Evolutionary conservation across 2,113 vertebrate species (phyloP).

Genomic region (Piaya cayana): DNA sequence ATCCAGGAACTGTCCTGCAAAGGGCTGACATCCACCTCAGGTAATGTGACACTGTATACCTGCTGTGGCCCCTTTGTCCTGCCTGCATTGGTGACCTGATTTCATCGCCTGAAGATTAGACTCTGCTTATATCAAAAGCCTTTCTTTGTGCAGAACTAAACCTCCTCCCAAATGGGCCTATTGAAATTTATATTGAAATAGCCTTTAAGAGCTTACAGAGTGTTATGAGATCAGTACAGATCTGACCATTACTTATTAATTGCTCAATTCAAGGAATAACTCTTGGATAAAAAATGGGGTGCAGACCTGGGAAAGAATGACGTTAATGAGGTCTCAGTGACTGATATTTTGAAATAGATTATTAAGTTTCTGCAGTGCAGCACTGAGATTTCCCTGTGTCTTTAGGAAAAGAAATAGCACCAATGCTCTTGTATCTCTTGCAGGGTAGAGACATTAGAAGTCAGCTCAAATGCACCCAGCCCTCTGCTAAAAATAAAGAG

Average conservation of each 20-base stretch:
- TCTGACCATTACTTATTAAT: slow-evolving; percentile 59
- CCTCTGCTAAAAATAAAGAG: background rate
- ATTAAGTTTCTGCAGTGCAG: background rate
- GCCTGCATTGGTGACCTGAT: background rate
- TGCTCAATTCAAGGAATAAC: slow-evolving; percentile 38
- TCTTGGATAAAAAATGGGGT: slow-evolving; percentile 15
- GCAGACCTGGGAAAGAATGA: background rate
- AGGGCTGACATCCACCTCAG: background rate
- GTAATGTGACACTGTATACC: background rate
- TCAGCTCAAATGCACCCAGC: background rate
- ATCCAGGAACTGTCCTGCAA: background rate
- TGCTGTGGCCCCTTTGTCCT: background rate
- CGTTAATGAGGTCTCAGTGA: background rate
- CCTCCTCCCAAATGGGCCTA: background rate
- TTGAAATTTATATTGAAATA: slow-evolving; percentile 36
- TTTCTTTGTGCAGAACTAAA: background rate
- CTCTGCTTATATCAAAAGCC: background rate
- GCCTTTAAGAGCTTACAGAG: slow-evolving; percentile 29
- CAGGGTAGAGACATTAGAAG: background rate
- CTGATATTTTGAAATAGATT: slow-evolving; percentile 28
- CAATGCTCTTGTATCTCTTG: background rate
- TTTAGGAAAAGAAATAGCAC: background rate
- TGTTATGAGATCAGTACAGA: slow-evolving; percentile 5
- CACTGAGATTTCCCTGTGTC: background rate
- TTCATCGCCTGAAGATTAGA: slow-evolving; percentile 24